Base-by-base conservation (phyloP, 2,113 vertebrate species). In the Serranochromis macrocephalus region DNA sequence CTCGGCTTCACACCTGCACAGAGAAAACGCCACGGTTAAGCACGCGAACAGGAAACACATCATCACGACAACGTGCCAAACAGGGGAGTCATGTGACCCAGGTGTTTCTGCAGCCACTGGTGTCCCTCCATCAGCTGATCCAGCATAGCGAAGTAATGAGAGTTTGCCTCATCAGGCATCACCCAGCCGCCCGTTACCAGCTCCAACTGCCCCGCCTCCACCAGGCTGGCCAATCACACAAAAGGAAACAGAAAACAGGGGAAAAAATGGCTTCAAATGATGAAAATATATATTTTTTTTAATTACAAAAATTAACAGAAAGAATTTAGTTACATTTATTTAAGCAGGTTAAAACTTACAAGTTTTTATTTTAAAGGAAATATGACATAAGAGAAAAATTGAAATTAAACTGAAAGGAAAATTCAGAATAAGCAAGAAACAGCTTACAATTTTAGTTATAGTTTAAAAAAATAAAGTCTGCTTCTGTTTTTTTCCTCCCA, bases 141-240 rank as follows among this genome's bases (percentile, higher is more conserved):
- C 94, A 99, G 95, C 93, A 99, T 0, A 63, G 97, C 94, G 90
- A 96, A 99, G 94, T 98, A 99, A 92, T 98, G 98, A 21, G 97
- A 0, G 91, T 95, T 97, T 2, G 98, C 98, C 95, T 99, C 98
- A 88, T 99, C 98, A 6, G 98, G 86, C 98, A 99, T 98, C 82
- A 99, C 98, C 98, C 98, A 99, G 82, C 98, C 98, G 55, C 98
- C 98, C 2, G 98, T 98, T 83, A 98, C 97, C 81, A 99, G 96
- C 96, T 99, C 98, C 91, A 99, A 91, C 61, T 98, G 98, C 29
- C 97, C 97, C 49, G 90, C 96, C 95, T 94, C 91, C 88, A 98
- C 84, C 89, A 99, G 96, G 36, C 98, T 99, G 95, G 71, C 87
- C 80, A 92, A 84, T 96, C 91, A 95, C 88, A 96, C 3, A 29